Evolutionary conservation across 2,113 vertebrate species (phyloP), one percentile per base, ranked within the genome.

Genomic region (Acanthisitta chloris): DNA sequence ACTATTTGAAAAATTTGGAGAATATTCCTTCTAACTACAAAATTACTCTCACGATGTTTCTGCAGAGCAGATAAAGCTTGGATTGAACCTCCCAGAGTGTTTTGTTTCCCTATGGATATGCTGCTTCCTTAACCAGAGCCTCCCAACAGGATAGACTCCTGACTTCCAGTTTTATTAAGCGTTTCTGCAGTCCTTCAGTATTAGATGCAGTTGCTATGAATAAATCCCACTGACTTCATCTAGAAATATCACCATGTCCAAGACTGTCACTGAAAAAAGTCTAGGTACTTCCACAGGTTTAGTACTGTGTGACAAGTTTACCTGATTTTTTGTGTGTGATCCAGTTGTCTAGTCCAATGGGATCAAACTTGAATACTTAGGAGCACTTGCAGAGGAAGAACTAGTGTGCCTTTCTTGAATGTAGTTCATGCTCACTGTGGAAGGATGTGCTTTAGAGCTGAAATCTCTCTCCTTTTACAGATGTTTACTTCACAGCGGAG

Each of bases 401-500:
- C 12, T 28, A 26, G 9, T 2, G 1, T 85, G 28, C 33, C 17
- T 74, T 61, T 77, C 49, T 67, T 48, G 31, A 64, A 19, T n/a
- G 17, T 17, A 40, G 7, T 40, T 34, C 15, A 33, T 74, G 14
- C 51, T 52, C 17, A 1, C 20, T 58, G 10, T 34, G 70, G 48
- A 38, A 23, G 23, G 18, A 48, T 25, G 4, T 17, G 55, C 61
- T 84, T 57, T n/a, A 67, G 31, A 43, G 51, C 17, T 84, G 80
- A 43, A 83, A 77, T 51, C 69, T 90, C 24, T 94, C 20, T 92
- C 20, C 17, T 62, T 94, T 59, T 62, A 31, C 54, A 99, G 99
- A 81, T 99, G 99, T 97, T 97, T 99, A 73, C 97, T 99, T 85
- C 99, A 99, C 55, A 98, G 98, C 10, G 99, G 99, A 90, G 99